Percentiles rank a stretch among this genome's conserved stretches.
Evolutionary conservation across 1,140 invertebrate genomes (phyloP).

Genomic region (Drosophila willistoni): DNA sequence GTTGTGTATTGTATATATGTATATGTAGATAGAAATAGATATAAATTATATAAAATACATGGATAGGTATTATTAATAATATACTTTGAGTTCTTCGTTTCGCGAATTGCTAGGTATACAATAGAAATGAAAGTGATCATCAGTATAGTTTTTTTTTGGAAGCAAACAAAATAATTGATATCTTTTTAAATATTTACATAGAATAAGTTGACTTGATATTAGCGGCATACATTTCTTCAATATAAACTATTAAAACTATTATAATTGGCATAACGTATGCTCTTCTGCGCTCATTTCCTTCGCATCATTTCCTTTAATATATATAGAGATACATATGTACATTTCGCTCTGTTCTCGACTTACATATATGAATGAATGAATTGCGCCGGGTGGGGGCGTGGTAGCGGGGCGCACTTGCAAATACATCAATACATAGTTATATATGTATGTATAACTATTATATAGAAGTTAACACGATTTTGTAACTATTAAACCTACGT

Average conservation of each 20-base stretch:
- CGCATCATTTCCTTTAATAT: neutral
- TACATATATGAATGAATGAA: neutral
- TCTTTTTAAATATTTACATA: constrained; percentile 1
- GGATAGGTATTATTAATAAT: neutral
- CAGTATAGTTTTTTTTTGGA: neutral
- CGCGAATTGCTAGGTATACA: neutral
- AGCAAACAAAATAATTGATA: neutral
- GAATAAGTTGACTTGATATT: neutral
- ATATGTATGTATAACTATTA: neutral
- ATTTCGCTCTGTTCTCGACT: neutral
- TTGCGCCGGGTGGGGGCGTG: too few relatives aligned
- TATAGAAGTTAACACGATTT: neutral
- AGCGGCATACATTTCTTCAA: neutral
- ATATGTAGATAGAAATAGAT: neutral
- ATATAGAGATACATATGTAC: neutral
- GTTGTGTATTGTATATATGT: constrained; percentile 1
- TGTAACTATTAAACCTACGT: constrained; percentile 4
- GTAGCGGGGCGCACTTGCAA: neutral
- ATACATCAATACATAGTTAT: neutral
- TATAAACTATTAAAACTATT: neutral
- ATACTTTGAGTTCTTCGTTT: neutral
- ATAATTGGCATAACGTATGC: neutral
- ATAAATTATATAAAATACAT: constrained; percentile 11
- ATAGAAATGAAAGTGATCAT: neutral
- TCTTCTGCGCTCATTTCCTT: neutral